A percentile compares a stretch with the other conserved stretches of the same genome.
Conservation (phyloP, 2,113 vertebrate genomes). For the Cavia porcellus region DNA sequence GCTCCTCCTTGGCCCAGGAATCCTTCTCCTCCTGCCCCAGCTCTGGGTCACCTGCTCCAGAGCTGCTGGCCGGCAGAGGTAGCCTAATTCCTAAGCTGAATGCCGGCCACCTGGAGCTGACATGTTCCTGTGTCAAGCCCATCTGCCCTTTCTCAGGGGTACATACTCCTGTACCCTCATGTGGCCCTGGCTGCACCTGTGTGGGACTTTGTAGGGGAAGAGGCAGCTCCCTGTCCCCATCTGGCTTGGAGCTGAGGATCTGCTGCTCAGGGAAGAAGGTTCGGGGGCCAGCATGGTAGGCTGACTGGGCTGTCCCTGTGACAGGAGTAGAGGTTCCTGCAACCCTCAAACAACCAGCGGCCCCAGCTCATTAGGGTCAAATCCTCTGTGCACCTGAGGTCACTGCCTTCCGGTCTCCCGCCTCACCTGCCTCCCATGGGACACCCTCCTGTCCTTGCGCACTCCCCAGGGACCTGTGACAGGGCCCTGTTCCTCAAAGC, state of each 20-base stretch:
- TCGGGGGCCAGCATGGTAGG: not conserved
- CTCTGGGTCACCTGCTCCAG: not conserved
- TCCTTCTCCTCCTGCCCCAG: not conserved
- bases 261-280: not conserved
- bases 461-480: accelerated
- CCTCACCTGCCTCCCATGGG: not conserved
- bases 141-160: not conserved
- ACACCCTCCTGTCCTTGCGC: not conserved
- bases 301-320: not conserved
- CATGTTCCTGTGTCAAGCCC: not conserved
- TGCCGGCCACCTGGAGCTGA: not conserved
- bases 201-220: not conserved
- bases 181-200: not conserved
- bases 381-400: not conserved
- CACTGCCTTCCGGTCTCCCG: not conserved
- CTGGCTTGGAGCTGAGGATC: not conserved
- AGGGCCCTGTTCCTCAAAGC: too few species aligned
- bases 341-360: not conserved
- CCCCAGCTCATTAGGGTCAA: not conserved
- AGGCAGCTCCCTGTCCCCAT: too few species aligned
- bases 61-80: too few species aligned
- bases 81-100: not conserved
- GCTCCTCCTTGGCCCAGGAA: not conserved
- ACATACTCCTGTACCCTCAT: too few species aligned
- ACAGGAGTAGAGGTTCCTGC: not conserved